phyloP scores from a whole-genome alignment of 1,140 invertebrate genomes.

The Leptinotarsa undecemlineata region DNA sequence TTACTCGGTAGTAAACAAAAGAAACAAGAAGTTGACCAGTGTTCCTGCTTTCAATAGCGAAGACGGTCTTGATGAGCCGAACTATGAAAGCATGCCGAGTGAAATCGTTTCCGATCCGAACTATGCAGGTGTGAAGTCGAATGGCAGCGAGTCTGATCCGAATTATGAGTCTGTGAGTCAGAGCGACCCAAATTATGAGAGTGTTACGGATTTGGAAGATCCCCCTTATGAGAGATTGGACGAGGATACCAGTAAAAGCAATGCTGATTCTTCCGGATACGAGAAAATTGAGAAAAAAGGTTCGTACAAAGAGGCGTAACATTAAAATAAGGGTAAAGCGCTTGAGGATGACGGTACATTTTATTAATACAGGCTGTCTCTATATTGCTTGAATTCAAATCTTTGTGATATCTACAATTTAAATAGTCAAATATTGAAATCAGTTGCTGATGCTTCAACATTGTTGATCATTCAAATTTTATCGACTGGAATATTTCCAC shows the following conservation, averaged over 20 bases:
- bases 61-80: constrained; percentile 55
- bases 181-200: constrained; percentile 57
- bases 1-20: constrained; percentile 63
- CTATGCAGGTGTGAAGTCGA: constrained; percentile 63
- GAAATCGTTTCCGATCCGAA: constrained; percentile 57
- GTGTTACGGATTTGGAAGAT: constrained; percentile 63
- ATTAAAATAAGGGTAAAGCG: too few relatives aligned
- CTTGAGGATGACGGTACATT: too few relatives aligned
- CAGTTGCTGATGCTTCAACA: too few relatives aligned
- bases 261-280: constrained; percentile 56
- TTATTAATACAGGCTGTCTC: too few relatives aligned
- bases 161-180: constrained; percentile 59
- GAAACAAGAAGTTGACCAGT: constrained; percentile 40
- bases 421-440: too few relatives aligned
- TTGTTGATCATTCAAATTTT: too few relatives aligned
- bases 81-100: constrained; percentile 74
- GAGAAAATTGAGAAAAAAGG: constrained; percentile 55
- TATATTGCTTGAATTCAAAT: too few relatives aligned
- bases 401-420: too few relatives aligned
- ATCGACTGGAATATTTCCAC: too few relatives aligned
- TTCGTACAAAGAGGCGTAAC: neutral
- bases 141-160: constrained; percentile 67
- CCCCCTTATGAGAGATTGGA: constrained; percentile 61
- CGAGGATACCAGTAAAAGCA: constrained; percentile 53
- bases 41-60: constrained; percentile 15